Conservation (phyloP, 1,140 invertebrate genomes). For the Cryptotermes secundus region DNA sequence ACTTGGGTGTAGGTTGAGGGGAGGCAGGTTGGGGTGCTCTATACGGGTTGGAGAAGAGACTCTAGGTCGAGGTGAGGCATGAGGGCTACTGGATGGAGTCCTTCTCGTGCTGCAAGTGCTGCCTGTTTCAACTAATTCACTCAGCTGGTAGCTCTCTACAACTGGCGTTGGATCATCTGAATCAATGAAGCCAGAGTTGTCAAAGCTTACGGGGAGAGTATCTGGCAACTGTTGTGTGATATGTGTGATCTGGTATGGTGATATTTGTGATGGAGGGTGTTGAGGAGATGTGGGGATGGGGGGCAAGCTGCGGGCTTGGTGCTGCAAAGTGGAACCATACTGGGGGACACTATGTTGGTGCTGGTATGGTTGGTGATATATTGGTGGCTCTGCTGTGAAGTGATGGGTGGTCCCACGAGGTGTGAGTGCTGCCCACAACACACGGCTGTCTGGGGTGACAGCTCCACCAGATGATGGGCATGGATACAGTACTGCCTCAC, state of each 20-base stretch:
- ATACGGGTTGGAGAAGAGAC: conserved; percentile 77
- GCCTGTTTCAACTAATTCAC: conserved; percentile 54
- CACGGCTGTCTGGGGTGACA: conserved; percentile 59
- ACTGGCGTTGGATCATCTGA: conserved; percentile 69
- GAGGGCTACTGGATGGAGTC: conserved; percentile 24
- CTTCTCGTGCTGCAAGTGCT: background rate
- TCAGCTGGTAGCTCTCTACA: conserved; percentile 68
- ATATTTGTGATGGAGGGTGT: conserved; percentile 31
- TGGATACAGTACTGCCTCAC: conserved; percentile 56
- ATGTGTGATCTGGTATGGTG: background rate
- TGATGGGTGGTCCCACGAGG: conserved; percentile 69
- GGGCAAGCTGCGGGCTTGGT: conserved; percentile 31
- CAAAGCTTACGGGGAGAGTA: conserved; percentile 53
- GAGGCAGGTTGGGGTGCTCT: conserved; percentile 75
- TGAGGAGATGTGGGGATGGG: conserved; percentile 23
- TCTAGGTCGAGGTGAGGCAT: conserved; percentile 46
- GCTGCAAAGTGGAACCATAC: conserved; percentile 6
- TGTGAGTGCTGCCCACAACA: conserved; percentile 80
- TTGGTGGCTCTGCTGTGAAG: conserved; percentile 37
- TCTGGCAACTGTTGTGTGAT: conserved; percentile 3
- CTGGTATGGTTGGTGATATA: background rate
- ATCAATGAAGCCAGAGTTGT: conserved; percentile 72
- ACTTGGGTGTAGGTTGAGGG: conserved; percentile 68
- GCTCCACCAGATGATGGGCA: conserved; percentile 48
- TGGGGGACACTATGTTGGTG: background rate